phyloP scores from a whole-genome alignment of 2,797 vertebrate genomes.

The Knipowitschia caucasica region DNA sequence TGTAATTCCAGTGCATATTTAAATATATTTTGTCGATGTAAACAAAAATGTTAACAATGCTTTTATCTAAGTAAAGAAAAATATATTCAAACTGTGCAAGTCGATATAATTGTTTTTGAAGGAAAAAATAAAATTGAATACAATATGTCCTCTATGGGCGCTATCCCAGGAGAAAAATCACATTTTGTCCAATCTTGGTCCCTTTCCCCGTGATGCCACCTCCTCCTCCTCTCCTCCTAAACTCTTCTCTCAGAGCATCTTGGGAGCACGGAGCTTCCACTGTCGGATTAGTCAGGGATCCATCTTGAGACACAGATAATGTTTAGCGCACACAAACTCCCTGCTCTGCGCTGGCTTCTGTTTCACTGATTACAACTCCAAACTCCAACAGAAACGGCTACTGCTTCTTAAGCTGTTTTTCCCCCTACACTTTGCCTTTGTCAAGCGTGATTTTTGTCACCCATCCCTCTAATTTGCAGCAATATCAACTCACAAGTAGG shows the following conservation, averaged over 20 bases:
- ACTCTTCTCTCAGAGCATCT: constrained; percentile 68
- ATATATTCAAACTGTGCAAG: neutral
- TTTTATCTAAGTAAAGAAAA: neutral
- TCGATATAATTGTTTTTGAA: neutral
- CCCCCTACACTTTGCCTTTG: constrained; percentile 38
- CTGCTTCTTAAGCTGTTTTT: constrained; percentile 67
- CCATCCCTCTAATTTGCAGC: constrained; percentile 62
- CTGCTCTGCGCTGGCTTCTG: constrained; percentile 66
- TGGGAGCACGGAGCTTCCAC: constrained; percentile 73
- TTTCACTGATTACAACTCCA: constrained; percentile 67
- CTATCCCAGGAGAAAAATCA: constrained; percentile 51
- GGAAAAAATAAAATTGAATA: constrained; percentile 40
- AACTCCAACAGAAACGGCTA: constrained; percentile 68
- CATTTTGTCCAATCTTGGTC: constrained; percentile 34
- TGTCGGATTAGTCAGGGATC: constrained; percentile 79
- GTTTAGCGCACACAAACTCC: constrained; percentile 65
- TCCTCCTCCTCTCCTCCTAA: constrained; percentile 54
- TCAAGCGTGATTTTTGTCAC: constrained; percentile 61
- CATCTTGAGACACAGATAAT: constrained; percentile 80
- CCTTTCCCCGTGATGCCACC: constrained; percentile 33
- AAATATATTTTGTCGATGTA: neutral
- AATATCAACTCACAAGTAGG: constrained; percentile 72
- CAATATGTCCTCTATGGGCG: constrained; percentile 45
- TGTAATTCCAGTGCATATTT: too few relatives aligned
- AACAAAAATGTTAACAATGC: neutral